Conservation (phyloP, 2,797 vertebrate species). For the Trichosurus vulpecula region DNA sequence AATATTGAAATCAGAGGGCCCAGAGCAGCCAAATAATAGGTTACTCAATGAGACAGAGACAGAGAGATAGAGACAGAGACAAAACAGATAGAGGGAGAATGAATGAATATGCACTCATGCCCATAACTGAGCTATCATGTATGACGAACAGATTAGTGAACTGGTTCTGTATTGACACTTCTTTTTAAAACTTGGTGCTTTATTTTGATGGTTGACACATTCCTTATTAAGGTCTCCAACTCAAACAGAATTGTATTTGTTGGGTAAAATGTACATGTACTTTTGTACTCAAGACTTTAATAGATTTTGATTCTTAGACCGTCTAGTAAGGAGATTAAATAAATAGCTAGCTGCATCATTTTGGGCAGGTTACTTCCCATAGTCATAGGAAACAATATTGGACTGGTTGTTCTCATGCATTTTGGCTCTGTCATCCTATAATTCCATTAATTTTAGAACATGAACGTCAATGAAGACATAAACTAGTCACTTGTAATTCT, state of each 20-base stretch:
- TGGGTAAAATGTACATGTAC: conserved; percentile 57
- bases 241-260: conserved; percentile 70
- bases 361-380: background rate
- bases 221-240: conserved; percentile 66
- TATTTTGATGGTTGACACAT: conserved; percentile 67
- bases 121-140: conserved; percentile 45
- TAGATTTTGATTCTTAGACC: conserved; percentile 13
- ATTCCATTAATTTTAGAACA: background rate
- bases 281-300: conserved; percentile 42
- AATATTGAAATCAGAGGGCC: background rate
- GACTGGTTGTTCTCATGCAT: background rate
- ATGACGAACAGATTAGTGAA: conserved; percentile 73
- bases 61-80: background rate
- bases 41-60: background rate
- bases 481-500: background rate
- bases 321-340: conserved; percentile 26
- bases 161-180: conserved; percentile 63
- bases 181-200: conserved; percentile 53
- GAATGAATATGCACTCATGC: background rate
- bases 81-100: background rate
- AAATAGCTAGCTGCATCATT: conserved; percentile 1
- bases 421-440: background rate
- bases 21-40: background rate
- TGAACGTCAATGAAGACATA: background rate
- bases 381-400: background rate